Evolutionary conservation across 1,140 invertebrate genomes (phyloP), one percentile per base, ranked within the genome.

Genomic region (Caenorhabditis remanei): DNA sequence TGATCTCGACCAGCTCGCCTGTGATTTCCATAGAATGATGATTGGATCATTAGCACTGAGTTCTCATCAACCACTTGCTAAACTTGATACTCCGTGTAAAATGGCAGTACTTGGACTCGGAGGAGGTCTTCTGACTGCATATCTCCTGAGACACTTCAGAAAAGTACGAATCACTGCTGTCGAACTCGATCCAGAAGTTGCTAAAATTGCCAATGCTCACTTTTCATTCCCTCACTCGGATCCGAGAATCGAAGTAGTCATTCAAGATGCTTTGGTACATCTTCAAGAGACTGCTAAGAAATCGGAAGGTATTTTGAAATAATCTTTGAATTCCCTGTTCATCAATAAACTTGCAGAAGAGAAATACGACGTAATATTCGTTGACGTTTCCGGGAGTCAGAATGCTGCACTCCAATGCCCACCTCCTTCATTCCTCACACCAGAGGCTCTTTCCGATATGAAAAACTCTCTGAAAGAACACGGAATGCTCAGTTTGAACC

Each of bases 331-430:
- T 56, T n/a, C 21, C 67, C 24, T 48, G 0, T 11, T 79, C 6
- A 4, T 7, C 14, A 55, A 32, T 0, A 40, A n/a, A 0, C 8
- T 86, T 87, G 32, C 75, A 87, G 82, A 58, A 40, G 88, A 91
- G 21, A 91, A 92, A 84, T 91, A 89, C 84, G 91, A 91, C 53
- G 63, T 89, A 14, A 85, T 91, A 53, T 90, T 91, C 32, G 86
- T 92, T 2, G 90, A 91, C 71, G 71, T 91, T 48, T 89, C 90
- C 11, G 90, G 89, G 55, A 40, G 53, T 50, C 75, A 83, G 61
- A 63, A 89, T 40, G 88, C 43, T 50, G 90, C 91, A 56, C 82
- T 91, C 16, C 88, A 87, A 19, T 91, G 90, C 65, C 90, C 90
- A 41, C 90, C 90, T 14, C 24, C 91, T 14, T n/a, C 85, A 53